phyloP scores from a whole-genome alignment of 2,113 vertebrate genomes.

The Pagrus major region DNA sequence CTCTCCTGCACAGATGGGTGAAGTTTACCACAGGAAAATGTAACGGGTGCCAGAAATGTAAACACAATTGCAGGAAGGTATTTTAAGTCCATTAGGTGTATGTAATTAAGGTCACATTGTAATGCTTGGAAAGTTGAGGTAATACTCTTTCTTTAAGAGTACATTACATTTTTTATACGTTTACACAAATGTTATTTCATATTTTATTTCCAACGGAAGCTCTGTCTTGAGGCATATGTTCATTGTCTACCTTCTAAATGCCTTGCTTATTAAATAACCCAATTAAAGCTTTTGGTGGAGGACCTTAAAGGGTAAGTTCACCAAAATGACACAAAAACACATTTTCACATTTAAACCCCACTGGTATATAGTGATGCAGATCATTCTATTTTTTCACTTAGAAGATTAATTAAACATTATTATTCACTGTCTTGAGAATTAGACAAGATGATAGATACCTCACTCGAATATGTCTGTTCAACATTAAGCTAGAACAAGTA shows the following conservation, averaged over 20 bases:
- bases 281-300: not conserved
- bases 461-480: not conserved
- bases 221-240: not conserved
- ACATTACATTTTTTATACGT: not conserved
- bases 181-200: not conserved
- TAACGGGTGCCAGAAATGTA: constrained; percentile 6
- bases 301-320: not conserved
- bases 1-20: constrained; percentile 35
- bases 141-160: constrained; percentile 6
- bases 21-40: constrained; percentile 45
- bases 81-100: constrained; percentile 15
- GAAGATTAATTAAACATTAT: not conserved
- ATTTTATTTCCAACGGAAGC: not conserved
- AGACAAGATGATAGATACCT: not conserved
- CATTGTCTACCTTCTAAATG: not conserved
- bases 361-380: not conserved
- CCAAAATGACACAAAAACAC: not conserved
- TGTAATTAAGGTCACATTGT: not conserved
- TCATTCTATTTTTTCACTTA: not conserved
- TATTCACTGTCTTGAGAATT: not conserved
- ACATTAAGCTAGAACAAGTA: not conserved
- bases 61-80: constrained; percentile 46
- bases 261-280: not conserved
- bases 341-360: not conserved
- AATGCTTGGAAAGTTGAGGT: constrained; percentile 4